Evolutionary conservation across 2,888 invertebrate genomes (phyloP).

Genomic region (Nomada flava): DNA sequence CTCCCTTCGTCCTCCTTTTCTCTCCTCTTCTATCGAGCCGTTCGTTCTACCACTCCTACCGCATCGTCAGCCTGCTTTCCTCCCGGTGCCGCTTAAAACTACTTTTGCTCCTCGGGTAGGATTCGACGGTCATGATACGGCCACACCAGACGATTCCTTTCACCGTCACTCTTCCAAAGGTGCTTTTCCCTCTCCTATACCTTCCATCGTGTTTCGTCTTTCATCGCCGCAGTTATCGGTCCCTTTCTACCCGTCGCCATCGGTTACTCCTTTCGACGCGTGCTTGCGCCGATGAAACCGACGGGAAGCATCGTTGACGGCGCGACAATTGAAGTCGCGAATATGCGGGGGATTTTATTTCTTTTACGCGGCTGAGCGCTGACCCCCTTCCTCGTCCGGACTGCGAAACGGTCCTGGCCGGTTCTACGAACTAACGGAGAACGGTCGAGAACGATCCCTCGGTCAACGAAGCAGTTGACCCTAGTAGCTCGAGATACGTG

Average conservation of each 20-base stretch:
- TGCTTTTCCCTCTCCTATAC: conserved; percentile 34
- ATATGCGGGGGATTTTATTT: not conserved
- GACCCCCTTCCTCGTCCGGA: not conserved
- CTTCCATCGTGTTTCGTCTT: conserved; percentile 25
- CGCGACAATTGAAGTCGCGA: not conserved
- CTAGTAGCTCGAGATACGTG: conserved; percentile 37
- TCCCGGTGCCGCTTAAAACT: conserved; percentile 51
- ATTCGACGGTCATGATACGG: conserved; percentile 73
- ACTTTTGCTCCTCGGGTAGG: conserved; percentile 61
- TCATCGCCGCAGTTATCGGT: conserved; percentile 55
- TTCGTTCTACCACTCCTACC: conserved; percentile 15
- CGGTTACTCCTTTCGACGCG: not conserved
- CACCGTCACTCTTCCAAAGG: conserved; percentile 46
- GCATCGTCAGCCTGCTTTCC: conserved; percentile 10
- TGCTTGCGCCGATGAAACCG: not conserved
- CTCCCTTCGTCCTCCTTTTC: not conserved
- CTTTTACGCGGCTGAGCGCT: not conserved
- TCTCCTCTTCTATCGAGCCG: conserved; percentile 43
- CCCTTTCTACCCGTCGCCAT: conserved; percentile 19
- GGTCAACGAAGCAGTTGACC: conserved; percentile 69
- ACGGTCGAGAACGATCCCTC: conserved; percentile 49
- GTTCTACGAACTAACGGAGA: conserved; percentile 58
- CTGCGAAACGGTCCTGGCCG: conserved; percentile 40
- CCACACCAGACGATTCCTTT: conserved; percentile 71
- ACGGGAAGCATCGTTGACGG: not conserved